A percentile compares a stretch with the other conserved stretches of the same genome.
These are phyloP conservation scores for Clusia tigrina DNA, from an alignment of 2,888 invertebrate species.

Conservation along the genomic window DNA sequence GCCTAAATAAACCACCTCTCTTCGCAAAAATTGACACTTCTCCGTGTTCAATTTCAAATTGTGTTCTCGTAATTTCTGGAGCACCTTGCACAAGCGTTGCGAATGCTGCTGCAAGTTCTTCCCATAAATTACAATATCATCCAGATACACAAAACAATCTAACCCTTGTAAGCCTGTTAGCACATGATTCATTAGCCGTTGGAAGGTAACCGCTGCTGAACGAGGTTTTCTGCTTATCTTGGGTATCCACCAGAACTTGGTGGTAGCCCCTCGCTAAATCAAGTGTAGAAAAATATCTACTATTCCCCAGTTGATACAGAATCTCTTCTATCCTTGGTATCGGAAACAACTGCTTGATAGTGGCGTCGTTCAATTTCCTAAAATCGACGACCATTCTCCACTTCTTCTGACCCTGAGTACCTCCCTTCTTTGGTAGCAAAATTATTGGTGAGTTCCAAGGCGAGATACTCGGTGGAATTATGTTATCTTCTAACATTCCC, in stretches of 20 bases:
- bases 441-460: constrained; percentile 38
- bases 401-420: constrained; percentile 15
- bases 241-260: background rate
- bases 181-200: too few relatives aligned
- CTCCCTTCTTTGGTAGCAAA: constrained; percentile 38
- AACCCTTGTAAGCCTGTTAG: too few relatives aligned
- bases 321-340: constrained; percentile 21
- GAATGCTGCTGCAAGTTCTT: too few relatives aligned
- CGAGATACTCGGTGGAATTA: constrained; percentile 33
- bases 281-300: background rate
- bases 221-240: background rate
- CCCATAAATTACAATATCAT: too few relatives aligned
- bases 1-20: too few relatives aligned
- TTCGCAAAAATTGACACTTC: too few relatives aligned
- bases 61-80: too few relatives aligned
- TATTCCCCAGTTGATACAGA: background rate
- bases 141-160: too few relatives aligned
- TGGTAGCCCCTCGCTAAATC: background rate
- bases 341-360: constrained; percentile 16
- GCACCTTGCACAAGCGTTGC: too few relatives aligned
- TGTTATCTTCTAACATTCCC: constrained; percentile 28
- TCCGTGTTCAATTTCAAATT: too few relatives aligned
- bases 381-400: constrained; percentile 25
- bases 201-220: background rate
- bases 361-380: too few relatives aligned